phyloP scores from a whole-genome alignment of 2,888 invertebrate species.

The Drosophila cognata region DNA sequence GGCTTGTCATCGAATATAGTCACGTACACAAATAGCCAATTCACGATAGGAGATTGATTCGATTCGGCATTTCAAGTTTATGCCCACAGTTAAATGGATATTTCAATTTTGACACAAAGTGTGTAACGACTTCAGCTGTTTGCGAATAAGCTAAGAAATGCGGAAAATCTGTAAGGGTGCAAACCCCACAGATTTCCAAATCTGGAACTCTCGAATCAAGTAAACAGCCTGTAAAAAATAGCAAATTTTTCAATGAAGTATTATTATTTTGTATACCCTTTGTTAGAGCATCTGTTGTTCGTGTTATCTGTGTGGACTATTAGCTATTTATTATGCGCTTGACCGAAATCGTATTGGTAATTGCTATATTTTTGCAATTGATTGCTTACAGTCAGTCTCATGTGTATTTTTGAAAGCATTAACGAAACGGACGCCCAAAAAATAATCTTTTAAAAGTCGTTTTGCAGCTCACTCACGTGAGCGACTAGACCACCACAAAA shows the following conservation, averaged over 20 bases:
- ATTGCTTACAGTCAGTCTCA: constrained; percentile 44
- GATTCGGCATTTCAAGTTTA: constrained; percentile 36
- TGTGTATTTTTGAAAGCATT: constrained; percentile 44
- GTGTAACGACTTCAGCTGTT: background rate
- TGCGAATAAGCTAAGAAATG: background rate
- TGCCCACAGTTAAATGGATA: background rate
- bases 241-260: background rate
- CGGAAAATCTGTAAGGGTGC: background rate
- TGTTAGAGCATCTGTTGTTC: constrained; percentile 17
- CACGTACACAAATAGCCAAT: constrained; percentile 57
- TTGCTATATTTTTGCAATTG: constrained; percentile 64
- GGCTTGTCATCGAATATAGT: constrained; percentile 36
- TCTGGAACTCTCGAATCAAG: background rate
- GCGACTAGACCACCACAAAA: constrained; percentile 29
- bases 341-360: constrained; percentile 46
- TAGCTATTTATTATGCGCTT: constrained; percentile 41
- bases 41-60: constrained; percentile 59
- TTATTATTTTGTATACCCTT: background rate
- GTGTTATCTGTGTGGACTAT: background rate
- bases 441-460: constrained; percentile 68
- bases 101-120: background rate
- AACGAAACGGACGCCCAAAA: constrained; percentile 33
- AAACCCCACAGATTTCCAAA: background rate
- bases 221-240: background rate
- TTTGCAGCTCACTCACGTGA: constrained; percentile 63